Conservation (phyloP, 2,113 vertebrate genomes). For the Vulpes vulpes region DNA sequence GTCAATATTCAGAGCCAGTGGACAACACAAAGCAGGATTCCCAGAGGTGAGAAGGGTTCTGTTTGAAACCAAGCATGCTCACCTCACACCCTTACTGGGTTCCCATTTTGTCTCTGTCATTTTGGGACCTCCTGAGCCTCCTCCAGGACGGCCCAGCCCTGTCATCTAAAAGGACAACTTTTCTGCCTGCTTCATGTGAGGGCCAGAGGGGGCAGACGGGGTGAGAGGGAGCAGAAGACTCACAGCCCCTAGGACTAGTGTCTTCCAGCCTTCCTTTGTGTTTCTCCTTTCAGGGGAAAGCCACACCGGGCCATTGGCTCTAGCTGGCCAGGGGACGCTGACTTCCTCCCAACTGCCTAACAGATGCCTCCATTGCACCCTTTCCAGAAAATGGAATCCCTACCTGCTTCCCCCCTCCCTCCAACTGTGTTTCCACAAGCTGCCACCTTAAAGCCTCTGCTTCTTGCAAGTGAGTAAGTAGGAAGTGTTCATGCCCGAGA, state of each 20-base stretch:
- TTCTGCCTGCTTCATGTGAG: neutral
- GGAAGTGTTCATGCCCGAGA: accelerated
- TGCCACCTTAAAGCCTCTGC: neutral
- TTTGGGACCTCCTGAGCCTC: neutral
- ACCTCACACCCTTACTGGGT: neutral
- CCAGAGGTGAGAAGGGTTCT: neutral
- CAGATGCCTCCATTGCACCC: no score
- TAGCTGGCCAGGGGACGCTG: neutral
- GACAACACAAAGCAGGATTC: neutral
- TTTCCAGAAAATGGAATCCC: neutral
- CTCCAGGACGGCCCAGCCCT: neutral
- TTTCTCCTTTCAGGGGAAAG: neutral
- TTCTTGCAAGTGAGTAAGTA: neutral
- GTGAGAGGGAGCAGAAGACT: neutral
- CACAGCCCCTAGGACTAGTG: neutral
- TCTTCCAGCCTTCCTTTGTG: neutral
- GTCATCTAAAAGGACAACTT: neutral
- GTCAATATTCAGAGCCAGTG: no score
- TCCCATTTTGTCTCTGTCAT: neutral
- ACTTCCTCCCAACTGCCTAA: neutral
- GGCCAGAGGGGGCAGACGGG: neutral
- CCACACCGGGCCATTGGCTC: neutral
- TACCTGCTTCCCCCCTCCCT: no score
- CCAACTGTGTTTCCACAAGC: no score
- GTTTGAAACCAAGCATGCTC: neutral